Evolutionary conservation across 2,797 vertebrate species (phyloP), one percentile per base, ranked within the genome.

Genomic region (Xyrichtys novacula): DNA sequence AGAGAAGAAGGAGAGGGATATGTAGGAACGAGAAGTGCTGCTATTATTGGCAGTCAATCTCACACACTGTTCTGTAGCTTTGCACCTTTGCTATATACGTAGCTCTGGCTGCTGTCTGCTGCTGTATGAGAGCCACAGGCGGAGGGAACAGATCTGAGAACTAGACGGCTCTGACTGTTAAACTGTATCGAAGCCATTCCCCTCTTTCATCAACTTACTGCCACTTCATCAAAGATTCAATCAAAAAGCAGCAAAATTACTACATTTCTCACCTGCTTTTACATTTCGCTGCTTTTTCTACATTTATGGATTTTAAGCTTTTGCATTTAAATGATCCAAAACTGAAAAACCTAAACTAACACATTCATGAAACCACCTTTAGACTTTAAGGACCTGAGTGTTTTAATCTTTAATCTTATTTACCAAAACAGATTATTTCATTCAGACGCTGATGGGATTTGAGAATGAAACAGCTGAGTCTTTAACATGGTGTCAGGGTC

Each of bases 1-100:
- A 16, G 28, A 31, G 19, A 36, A 7, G 20, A 38, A 43, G 43
- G 28, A 57, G 39, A 36, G 49, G 60, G 16, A 20, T 48, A 25
- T 43, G 49, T 42, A 32, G 50, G 65, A 17, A 40, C 72, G 64
- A 5, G 16, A 66, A 20, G 57, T 47, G 69, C 54, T 34, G 65
- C 65, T 64, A 80, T 85, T 85, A 82, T 67, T 78, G 75, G 71
- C 76, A 57, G 65, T 61, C 56, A 31, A 49, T 65, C 55, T 71
- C 60, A 49, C 60, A 80, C 62, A 34, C 46, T 65, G 60, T 63
- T 65, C 65, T 47, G 53, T 31, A 61, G 79, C 71, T 53, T 67
- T 67, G 49, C 65, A 65, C 59, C 63, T 43, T 42, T 39, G n/a
- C 56, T 74, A 25, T 56, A 25, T 56, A 68, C 63, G 12, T 1